A percentile compares a stretch with the other conserved stretches of the same genome.
These are phyloP conservation scores for Gopherus evgoodei DNA, from an alignment of 2,113 vertebrate species.

Conservation along the genomic window DNA sequence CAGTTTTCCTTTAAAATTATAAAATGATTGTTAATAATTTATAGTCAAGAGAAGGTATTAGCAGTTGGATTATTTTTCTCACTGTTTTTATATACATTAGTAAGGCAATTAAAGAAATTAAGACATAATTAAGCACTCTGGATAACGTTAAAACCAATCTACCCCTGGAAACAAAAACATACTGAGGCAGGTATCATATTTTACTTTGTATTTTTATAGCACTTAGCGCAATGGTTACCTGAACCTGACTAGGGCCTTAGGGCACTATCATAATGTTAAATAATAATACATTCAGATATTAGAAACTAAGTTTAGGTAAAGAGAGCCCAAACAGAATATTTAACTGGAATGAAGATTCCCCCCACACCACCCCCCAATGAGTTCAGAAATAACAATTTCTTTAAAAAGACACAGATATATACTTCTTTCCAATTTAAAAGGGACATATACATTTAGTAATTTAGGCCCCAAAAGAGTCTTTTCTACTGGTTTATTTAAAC, in stretches of 20 bases:
- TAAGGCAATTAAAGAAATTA: not conserved
- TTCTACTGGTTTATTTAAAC: not conserved
- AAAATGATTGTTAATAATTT: not conserved
- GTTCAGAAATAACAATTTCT: not conserved
- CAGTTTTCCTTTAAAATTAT: not conserved
- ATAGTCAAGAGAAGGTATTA: not conserved
- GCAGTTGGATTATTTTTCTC: not conserved
- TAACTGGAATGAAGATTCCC: not conserved
- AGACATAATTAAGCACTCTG: not conserved
- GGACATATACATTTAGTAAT: not conserved
- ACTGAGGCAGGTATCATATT: not conserved
- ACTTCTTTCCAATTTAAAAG: not conserved
- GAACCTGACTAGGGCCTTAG: not conserved
- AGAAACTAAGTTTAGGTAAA: not conserved
- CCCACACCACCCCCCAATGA: not conserved
- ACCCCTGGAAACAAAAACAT: not conserved
- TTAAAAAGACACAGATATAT: not conserved
- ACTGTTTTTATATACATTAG: not conserved
- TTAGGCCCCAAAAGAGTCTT: not conserved
- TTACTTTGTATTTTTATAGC: not conserved
- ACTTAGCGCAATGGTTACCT: not conserved
- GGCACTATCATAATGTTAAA: not conserved
- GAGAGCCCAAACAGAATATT: not conserved
- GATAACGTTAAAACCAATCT: not conserved
- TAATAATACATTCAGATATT: not conserved